Conservation (phyloP, 2,797 vertebrate genomes). For the Sebastes steindachneri region DNA sequence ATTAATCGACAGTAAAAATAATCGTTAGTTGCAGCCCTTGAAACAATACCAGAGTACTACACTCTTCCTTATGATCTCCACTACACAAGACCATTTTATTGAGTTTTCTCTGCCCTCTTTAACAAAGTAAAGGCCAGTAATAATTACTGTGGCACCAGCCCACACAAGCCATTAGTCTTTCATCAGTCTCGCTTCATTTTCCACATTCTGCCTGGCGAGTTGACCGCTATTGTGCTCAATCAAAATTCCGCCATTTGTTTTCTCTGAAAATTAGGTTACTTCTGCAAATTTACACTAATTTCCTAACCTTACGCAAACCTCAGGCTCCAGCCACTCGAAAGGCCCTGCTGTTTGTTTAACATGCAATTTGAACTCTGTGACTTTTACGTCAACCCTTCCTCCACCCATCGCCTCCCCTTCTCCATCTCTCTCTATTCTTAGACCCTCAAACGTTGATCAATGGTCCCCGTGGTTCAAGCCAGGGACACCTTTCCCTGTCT, state of each 20-base stretch:
- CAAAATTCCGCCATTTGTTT: constrained; percentile 85
- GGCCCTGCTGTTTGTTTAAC: constrained; percentile 81
- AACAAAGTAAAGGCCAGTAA: constrained; percentile 39
- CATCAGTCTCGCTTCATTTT: constrained; percentile 79
- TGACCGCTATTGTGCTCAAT: constrained; percentile 76
- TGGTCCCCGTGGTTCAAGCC: constrained; percentile 16
- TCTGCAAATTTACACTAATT: constrained; percentile 85
- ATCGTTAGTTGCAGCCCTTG: too few species aligned
- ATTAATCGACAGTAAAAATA: too few species aligned
- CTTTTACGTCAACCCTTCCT: constrained; percentile 59
- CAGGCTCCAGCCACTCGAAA: constrained; percentile 68
- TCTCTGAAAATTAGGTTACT: constrained; percentile 84
- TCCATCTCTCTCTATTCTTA: constrained; percentile 43
- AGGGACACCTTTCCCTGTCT: constrained; percentile 39
- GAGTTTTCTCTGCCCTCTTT: constrained; percentile 8
- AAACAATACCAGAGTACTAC: too few species aligned
- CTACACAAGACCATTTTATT: constrained; percentile 1
- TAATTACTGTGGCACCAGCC: constrained; percentile 67
- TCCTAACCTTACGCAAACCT: constrained; percentile 79
- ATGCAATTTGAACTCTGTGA: constrained; percentile 80
- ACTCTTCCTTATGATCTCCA: neutral
- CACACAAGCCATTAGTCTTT: constrained; percentile 75
- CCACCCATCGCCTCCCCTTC: constrained; percentile 15
- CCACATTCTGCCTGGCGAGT: constrained; percentile 53
- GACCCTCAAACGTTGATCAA: constrained; percentile 33